Evolutionary conservation across 2,888 invertebrate species (phyloP), one percentile per base, ranked within the genome.

Genomic region (Achlya flavicornis): DNA sequence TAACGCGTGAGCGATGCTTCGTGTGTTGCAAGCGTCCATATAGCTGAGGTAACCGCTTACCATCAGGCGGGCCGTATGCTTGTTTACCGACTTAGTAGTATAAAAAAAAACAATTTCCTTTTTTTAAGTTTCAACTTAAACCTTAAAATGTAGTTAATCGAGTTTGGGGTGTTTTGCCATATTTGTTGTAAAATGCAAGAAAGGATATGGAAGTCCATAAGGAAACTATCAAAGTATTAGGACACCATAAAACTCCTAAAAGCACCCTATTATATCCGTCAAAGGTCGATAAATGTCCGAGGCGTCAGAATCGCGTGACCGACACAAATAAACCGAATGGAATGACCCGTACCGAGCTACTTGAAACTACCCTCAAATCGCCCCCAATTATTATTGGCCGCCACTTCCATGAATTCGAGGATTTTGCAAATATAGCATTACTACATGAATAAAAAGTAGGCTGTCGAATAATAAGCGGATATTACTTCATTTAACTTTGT

Each of bases 291-390:
- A 79, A 78, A 78, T 73, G 63, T 65, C 71, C 68, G 66, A 72
- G 69, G 77, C 75, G 76, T 80, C 75, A 70, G 69, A 73, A 66
- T 85, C 68, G 83, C 84, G 84, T 84, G 84, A 78, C 78, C 41
- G 65, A 48, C 64, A 62, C 65, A 60, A 66, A 76, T 78, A 76
- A 76, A 81, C 74, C 76, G 72, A 73, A 75, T 78, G 75, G 72
- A 73, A 75, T 78, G 75, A 76, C 81, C 74, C 77, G 72, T 72
- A 63, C 62, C 62, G 65, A 61, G 67, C 61, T 67, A 60, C 65
- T 71, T 67, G 66, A 72, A 78, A 75, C 72, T 76, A 76, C 75
- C 75, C 72, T 70, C 78, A 69, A 79, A 78, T 66, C 62, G 66
- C 73, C 65, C 12, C 67, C 70, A 73, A 77, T 78, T 76, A 73